These are phyloP conservation scores for Tetheella fluctuosa DNA, from an alignment of 2,888 invertebrate genomes.

Conservation along the genomic window DNA sequence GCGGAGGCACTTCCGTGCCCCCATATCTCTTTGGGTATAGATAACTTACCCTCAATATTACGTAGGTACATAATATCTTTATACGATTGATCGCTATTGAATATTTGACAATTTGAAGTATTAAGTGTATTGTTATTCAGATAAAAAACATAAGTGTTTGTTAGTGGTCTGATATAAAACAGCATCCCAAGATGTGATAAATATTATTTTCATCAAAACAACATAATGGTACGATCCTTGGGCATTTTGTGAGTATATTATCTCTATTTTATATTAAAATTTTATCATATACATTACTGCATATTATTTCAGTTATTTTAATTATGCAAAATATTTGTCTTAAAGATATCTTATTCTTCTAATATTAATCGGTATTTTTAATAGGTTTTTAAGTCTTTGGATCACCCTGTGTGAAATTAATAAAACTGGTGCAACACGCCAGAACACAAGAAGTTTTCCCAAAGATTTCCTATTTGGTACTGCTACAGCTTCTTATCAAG, in stretches of 20 bases:
- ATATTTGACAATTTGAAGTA: constrained; percentile 4
- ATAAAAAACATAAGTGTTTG: constrained; percentile 2
- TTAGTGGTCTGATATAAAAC: constrained; percentile 2
- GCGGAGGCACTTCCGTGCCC: too few relatives aligned
- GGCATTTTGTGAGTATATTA: not conserved
- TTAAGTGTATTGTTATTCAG: not conserved
- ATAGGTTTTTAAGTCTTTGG: not conserved
- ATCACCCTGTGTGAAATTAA: constrained; percentile 15
- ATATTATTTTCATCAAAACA: constrained; percentile 4
- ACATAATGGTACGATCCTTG: not conserved
- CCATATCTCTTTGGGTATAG: too few relatives aligned
- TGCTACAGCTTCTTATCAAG: constrained; percentile 76
- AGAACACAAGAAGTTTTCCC: constrained; percentile 45
- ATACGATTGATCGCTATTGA: not conserved
- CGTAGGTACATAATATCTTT: too few relatives aligned
- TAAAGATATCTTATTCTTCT: too few relatives aligned
- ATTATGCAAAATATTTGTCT: too few relatives aligned
- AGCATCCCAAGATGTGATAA: constrained; percentile 5
- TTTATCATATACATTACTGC: not conserved
- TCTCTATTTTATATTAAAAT: not conserved
- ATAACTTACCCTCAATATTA: too few relatives aligned
- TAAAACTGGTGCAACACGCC: constrained; percentile 18
- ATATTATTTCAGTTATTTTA: too few relatives aligned
- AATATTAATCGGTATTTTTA: too few relatives aligned
- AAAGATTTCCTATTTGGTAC: constrained; percentile 52